Percentiles rank a stretch among this genome's conserved stretches.
These are phyloP conservation scores for Margarornis squamiger DNA, from an alignment of 2,797 vertebrate species.

Conservation along the genomic window DNA sequence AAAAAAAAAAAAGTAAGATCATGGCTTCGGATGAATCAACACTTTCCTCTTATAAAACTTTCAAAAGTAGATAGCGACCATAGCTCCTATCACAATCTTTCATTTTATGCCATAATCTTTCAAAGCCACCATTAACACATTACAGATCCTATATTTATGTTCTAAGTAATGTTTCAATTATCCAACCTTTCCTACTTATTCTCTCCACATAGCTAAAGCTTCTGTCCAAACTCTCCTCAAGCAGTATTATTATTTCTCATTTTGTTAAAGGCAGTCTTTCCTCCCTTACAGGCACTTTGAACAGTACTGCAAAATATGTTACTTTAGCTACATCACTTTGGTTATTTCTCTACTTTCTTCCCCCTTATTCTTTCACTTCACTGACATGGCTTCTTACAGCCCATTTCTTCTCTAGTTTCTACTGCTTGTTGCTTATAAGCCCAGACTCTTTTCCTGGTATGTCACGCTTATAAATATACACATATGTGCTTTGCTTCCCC, in stretches of 20 bases:
- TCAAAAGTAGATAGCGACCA: background rate
- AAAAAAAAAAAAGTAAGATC: background rate
- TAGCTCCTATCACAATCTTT: background rate
- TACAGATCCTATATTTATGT: background rate
- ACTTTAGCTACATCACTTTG: background rate
- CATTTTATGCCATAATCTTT: background rate
- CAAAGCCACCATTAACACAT: background rate
- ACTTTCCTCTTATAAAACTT: background rate
- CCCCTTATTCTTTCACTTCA: background rate
- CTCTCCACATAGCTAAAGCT: background rate
- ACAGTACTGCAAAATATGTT: background rate
- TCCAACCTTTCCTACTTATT: background rate
- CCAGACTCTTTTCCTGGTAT: background rate
- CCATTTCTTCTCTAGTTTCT: background rate
- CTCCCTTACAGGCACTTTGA: background rate
- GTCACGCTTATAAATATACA: background rate
- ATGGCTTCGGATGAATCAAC: background rate
- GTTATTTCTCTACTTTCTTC: background rate
- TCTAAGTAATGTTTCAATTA: background rate
- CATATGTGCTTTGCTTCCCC: background rate
- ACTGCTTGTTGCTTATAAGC: background rate
- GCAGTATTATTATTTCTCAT: background rate
- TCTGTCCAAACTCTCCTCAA: background rate
- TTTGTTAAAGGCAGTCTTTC: background rate
- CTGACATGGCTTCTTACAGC: background rate